Conservation (phyloP, 2,113 vertebrate genomes). For the Cyanoderma ruficeps region DNA sequence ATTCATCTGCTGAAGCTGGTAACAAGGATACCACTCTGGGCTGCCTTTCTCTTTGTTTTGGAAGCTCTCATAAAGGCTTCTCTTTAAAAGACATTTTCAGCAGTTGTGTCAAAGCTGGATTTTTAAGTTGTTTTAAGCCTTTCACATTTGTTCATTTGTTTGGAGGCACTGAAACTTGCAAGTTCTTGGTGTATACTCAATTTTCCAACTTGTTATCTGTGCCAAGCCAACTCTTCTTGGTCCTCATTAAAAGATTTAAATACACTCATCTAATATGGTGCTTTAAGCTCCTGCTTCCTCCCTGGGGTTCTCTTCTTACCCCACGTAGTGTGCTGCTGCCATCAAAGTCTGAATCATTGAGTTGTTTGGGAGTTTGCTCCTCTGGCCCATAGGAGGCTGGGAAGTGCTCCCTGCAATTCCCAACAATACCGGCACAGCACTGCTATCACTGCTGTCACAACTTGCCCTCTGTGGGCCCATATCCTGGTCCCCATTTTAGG, state of each 20-base stretch:
- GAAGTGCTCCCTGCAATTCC: background rate
- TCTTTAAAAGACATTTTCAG: background rate
- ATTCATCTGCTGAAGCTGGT: background rate
- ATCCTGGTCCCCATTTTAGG: background rate
- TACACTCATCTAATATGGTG: background rate
- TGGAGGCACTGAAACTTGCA: background rate
- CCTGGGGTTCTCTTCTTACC: background rate
- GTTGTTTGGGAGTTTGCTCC: background rate
- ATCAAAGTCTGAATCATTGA: background rate
- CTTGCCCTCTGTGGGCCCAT: accelerated
- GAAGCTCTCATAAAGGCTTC: background rate
- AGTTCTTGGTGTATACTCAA: background rate
- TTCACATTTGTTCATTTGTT: background rate
- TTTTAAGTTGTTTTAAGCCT: background rate
- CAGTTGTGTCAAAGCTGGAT: background rate
- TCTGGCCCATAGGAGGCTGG: accelerated
- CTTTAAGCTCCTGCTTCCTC: background rate
- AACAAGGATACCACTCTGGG: background rate
- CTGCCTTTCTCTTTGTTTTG: background rate
- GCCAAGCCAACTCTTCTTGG: background rate
- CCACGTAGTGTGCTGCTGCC: accelerated
- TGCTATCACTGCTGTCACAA: background rate
- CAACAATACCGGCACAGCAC: background rate
- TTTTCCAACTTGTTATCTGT: background rate
- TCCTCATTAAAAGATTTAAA: constrained; percentile 4